A percentile compares a stretch with the other conserved stretches of the same genome.
These are phyloP conservation scores for Chironomus tentans DNA, from an alignment of 2,888 invertebrate species.

Conservation along the genomic window DNA sequence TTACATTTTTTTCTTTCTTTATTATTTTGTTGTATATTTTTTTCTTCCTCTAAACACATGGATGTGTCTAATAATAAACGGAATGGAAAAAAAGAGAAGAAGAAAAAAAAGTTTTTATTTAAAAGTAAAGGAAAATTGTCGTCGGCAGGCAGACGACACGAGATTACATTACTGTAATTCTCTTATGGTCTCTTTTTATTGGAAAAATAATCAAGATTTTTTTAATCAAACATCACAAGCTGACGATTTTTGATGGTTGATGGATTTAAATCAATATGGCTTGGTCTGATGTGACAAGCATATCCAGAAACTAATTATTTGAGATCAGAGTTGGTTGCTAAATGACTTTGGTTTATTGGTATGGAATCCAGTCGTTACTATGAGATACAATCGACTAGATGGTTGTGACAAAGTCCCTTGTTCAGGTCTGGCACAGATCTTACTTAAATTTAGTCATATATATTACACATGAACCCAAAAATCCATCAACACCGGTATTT, in stretches of 20 bases:
- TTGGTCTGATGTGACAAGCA: background rate
- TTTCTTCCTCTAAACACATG: background rate
- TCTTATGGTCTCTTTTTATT: background rate
- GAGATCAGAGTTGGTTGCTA: background rate
- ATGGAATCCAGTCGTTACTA: no score
- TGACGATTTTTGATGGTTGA: background rate
- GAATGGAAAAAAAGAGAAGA: background rate
- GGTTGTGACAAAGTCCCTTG: no score
- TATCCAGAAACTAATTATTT: background rate
- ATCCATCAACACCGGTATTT: no score
- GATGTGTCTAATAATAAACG: constrained; percentile 6
- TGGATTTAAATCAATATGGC: background rate
- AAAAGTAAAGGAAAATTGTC: background rate
- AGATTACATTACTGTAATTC: background rate
- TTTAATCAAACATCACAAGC: background rate
- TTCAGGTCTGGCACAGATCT: no score
- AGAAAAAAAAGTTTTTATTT: background rate
- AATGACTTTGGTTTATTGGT: no score
- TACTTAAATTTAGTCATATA: no score
- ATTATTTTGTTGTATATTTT: background rate
- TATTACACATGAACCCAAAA: no score
- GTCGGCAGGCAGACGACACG: background rate
- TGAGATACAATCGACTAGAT: no score
- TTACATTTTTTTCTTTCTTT: background rate
- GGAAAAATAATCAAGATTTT: background rate